Evolutionary conservation across 2,888 invertebrate species (phyloP), one percentile per base, ranked within the genome.

Genomic region (Catocala sponsa): DNA sequence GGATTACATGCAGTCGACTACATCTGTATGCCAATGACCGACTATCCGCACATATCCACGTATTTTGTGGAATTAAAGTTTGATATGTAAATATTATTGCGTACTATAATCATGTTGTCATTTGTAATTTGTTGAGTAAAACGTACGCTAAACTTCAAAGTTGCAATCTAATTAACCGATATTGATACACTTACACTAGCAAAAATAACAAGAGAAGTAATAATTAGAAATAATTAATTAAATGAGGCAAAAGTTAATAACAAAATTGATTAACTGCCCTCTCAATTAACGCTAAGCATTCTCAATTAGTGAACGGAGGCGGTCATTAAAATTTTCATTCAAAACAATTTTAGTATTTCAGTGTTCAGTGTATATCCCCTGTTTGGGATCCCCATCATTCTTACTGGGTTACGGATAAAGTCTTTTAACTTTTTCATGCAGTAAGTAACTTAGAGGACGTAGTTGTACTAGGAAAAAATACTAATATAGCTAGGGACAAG

Each of bases 281-380:
- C 78, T 79, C 72, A 71, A 67, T 78, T 71, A 57, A 64, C 66
- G 72, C 84, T 88, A 88, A 91, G 84, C 88, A 85, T 84, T 86
- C 88, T 88, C 91, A 91, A 90, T 90, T 88, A 89, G 87, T 80
- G 80, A 80, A 79, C 71, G 78, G 78, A 84, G 83, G 53, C 63
- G 83, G 82, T 90, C 90, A 91, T 92, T 92, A 92, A 92, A 92
- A 92, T 91, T 90, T 92, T 89, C 90, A 88, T 89, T 91, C 87
- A 89, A 90, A 91, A 92, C 90, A 90, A 91, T 92, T 90, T 90
- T 83, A 88, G 87, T 88, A 88, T 89, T 87, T 84, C 84, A 84
- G 75, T 80, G 76, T 82, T 78, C 75, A 83, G 78, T 80, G 73
- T 84, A 81, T 78, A 82, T 80, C 80, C 77, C 80, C 76, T 70